phyloP scores from a whole-genome alignment of 2,888 invertebrate species.

The Neocrepidodera transversa region DNA sequence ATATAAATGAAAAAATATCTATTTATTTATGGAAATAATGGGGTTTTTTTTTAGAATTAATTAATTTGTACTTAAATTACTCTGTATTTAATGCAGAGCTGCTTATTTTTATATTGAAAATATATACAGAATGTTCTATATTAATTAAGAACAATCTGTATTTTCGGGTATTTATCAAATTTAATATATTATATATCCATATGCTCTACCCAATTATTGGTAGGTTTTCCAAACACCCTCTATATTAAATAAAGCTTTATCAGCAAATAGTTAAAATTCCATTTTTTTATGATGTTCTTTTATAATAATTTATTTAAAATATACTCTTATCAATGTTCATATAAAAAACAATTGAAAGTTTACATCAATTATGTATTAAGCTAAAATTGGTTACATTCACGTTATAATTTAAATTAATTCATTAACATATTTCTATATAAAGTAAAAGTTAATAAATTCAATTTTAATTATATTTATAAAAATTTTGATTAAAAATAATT shows the following conservation, averaged over 20 bases:
- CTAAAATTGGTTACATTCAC: not conserved
- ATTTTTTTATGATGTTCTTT: constrained; percentile 8
- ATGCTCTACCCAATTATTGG: constrained; percentile 4
- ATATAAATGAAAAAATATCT: not conserved
- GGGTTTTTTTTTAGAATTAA: not conserved
- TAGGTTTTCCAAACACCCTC: not conserved
- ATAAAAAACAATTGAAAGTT: constrained; percentile 27
- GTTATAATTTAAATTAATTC: too few species aligned
- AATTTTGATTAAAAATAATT: too few species aligned
- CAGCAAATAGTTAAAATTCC: constrained; percentile 13
- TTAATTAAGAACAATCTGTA: not conserved
- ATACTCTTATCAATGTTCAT: constrained; percentile 31
- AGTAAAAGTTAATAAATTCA: too few species aligned
- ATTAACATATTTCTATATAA: too few species aligned
- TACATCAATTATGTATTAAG: not conserved
- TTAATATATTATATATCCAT: constrained; percentile 1
- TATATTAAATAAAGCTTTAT: constrained; percentile 16
- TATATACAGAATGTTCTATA: too few species aligned
- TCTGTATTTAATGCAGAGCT: constrained; percentile 14
- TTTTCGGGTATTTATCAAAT: too few species aligned
- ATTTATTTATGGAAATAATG: not conserved
- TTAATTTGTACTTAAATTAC: constrained; percentile 13
- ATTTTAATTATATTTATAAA: too few species aligned
- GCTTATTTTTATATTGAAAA: not conserved
- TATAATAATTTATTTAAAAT: constrained; percentile 30